These are phyloP conservation scores for Smittia sp. DNA, from an alignment of 2,888 invertebrate genomes.

Conservation along the genomic window DNA sequence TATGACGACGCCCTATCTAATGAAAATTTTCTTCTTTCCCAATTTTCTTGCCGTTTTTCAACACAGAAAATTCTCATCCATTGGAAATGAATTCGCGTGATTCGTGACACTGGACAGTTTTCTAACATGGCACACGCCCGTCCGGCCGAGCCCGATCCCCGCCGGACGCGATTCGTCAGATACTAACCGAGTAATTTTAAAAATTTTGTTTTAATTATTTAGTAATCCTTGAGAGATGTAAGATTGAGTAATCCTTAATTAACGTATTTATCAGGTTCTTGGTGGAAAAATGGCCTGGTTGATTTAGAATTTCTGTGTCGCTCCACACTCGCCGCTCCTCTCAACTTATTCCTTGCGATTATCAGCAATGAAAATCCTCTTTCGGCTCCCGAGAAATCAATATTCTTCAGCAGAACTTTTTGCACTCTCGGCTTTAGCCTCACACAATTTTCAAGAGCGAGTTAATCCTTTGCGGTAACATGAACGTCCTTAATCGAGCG, in stretches of 20 bases:
- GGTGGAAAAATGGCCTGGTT: slow-evolving; percentile 31
- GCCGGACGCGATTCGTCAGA: not conserved
- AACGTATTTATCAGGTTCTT: slow-evolving; percentile 34
- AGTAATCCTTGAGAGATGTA: slow-evolving; percentile 41
- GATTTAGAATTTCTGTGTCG: slow-evolving; percentile 36
- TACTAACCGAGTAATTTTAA: slow-evolving; percentile 40
- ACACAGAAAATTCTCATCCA: slow-evolving; percentile 18
- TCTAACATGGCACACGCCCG: not conserved
- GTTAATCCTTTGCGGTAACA: slow-evolving; percentile 35
- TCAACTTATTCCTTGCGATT: slow-evolving; percentile 24
- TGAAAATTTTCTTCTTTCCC: slow-evolving; percentile 36
- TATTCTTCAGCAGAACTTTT: slow-evolving; percentile 35
- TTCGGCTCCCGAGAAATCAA: slow-evolving; percentile 34
- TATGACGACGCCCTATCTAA: slow-evolving; percentile 42
- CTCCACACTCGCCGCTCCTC: not conserved
- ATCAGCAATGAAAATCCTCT: slow-evolving; percentile 33
- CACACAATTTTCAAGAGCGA: slow-evolving; percentile 21
- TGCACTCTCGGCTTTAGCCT: slow-evolving; percentile 30
- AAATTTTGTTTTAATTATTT: slow-evolving; percentile 33
- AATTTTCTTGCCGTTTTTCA: slow-evolving; percentile 12
- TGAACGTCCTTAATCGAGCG: slow-evolving; percentile 23
- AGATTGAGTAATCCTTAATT: slow-evolving; percentile 39
- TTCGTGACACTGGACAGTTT: slow-evolving; percentile 27
- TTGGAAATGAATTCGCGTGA: slow-evolving; percentile 26
- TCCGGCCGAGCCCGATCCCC: not conserved